Evolutionary conservation across 2,113 vertebrate genomes (phyloP).

Genomic region (Phyllostomus discolor): DNA sequence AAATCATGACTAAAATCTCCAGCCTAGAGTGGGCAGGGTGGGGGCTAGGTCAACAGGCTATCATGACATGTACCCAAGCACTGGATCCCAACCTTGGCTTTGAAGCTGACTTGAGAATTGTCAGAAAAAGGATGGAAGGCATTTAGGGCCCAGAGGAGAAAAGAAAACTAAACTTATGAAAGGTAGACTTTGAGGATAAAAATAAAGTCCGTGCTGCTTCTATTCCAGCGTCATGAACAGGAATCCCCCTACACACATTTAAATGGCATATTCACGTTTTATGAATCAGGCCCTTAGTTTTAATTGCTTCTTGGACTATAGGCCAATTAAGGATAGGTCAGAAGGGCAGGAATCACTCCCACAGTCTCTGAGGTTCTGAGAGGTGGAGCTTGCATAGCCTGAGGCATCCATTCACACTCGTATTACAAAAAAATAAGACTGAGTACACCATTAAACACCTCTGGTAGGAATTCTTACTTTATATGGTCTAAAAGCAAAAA

Average conservation of each 20-base stretch:
- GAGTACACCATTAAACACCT: conserved; percentile 68
- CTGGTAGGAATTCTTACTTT: conserved; percentile 66
- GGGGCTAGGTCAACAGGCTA: neutral
- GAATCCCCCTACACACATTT: conserved; percentile 28
- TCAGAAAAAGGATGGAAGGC: conserved; percentile 5
- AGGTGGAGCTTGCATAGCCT: conserved; percentile 70
- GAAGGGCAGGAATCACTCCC: conserved; percentile 74
- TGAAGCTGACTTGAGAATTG: neutral
- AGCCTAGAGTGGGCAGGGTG: neutral
- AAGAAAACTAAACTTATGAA: conserved; percentile 33
- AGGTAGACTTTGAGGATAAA: conserved; percentile 46
- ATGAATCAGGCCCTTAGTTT: conserved; percentile 76
- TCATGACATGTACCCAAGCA: neutral
- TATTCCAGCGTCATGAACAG: neutral
- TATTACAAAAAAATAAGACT: conserved; percentile 55
- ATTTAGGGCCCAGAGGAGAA: conserved; percentile 19
- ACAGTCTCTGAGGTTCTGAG: conserved; percentile 67
- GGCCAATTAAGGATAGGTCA: conserved; percentile 78
- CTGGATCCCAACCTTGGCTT: neutral
- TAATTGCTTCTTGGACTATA: conserved; percentile 77
- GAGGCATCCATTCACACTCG: conserved; percentile 71
- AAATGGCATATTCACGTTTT: conserved; percentile 66
- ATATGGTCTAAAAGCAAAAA: conserved; percentile 72
- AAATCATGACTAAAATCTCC: neutral
- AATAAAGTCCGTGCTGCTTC: conserved; percentile 15